Base-by-base conservation (phyloP, 2,797 vertebrate genomes). In the Phataginus tetradactyla region DNA sequence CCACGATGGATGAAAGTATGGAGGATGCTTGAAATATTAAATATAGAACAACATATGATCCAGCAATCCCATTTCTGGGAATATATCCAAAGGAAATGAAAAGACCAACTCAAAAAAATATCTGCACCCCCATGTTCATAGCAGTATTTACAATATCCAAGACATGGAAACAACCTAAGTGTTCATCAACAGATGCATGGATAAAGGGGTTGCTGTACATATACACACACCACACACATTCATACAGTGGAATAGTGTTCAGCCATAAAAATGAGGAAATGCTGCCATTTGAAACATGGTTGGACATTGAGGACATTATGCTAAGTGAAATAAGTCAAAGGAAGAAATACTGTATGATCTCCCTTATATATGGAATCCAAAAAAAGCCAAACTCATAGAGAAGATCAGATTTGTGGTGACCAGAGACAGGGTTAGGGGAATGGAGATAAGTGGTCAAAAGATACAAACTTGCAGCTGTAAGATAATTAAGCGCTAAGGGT, bases 141-240 rank as follows among this genome's bases (percentile, higher is more conserved):
- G 37, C 27, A 20, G 37, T 34, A 78, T 57, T 27, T 27, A 78
- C n/a, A 57, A 27, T 23, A 37, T 23, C 51, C 14, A 17, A 49
- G 72, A 12, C 29, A 29, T 6, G 42, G 11, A 32, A 51, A 74
- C 8, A 51, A 51, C 6, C 10, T n/a, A 74, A 78, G 51, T 23
- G 14, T 57, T 53, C 53, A 37, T 27, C 14, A 20, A 20, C 29
- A 11, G 27, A 51, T 20, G 5, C 20, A 21, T 32, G 45, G 29
- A 32, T 21, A 11, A 20, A 10, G 45, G 49, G 32, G 45, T 74
- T 2, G 1, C 1, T 25, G 4, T 25, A 34, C 20, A 0, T 1
- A 10, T 20, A 12, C 18, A n/a, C 1, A 5, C 20, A 3, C 32
- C 20, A 63, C 23, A 39, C 25, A 63, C 64, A 34, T 18, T 34